phyloP scores from a whole-genome alignment of 2,113 vertebrate species.

The Xiphorhynchus elegans region DNA sequence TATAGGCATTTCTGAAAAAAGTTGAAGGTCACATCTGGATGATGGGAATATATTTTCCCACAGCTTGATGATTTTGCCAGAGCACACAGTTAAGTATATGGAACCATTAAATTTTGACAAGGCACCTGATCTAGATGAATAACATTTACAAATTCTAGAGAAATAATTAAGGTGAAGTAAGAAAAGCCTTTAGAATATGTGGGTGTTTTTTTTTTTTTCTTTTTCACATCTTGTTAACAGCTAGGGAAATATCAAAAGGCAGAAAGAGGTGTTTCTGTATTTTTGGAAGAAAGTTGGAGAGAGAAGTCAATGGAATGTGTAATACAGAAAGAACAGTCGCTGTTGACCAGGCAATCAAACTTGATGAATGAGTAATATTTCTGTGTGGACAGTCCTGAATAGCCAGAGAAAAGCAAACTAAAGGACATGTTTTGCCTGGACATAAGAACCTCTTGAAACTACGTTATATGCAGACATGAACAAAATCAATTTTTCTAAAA shows the following conservation, averaged over 20 bases:
- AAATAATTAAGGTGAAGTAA: constrained; percentile 27
- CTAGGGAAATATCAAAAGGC: neutral
- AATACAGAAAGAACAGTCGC: neutral
- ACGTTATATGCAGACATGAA: neutral
- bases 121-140: constrained; percentile 56
- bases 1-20: constrained; percentile 34
- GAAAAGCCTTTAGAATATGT: constrained; percentile 6
- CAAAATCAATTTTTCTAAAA: constrained; percentile 5
- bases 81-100: constrained; percentile 55
- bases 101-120: constrained; percentile 55
- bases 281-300: neutral
- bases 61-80: constrained; percentile 51
- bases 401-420: constrained; percentile 38
- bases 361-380: constrained; percentile 38
- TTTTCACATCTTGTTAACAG: neutral
- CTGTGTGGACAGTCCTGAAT: constrained; percentile 18
- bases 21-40: constrained; percentile 53
- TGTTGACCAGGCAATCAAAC: neutral
- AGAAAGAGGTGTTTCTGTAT: neutral
- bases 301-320: neutral
- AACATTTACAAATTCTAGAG: constrained; percentile 50
- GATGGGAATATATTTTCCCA: constrained; percentile 45
- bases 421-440: constrained; percentile 24
- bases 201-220: neutral
- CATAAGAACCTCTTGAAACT: constrained; percentile 11